Evolutionary conservation across 2,888 invertebrate species (phyloP).

Genomic region (Oxystoma pomonae): DNA sequence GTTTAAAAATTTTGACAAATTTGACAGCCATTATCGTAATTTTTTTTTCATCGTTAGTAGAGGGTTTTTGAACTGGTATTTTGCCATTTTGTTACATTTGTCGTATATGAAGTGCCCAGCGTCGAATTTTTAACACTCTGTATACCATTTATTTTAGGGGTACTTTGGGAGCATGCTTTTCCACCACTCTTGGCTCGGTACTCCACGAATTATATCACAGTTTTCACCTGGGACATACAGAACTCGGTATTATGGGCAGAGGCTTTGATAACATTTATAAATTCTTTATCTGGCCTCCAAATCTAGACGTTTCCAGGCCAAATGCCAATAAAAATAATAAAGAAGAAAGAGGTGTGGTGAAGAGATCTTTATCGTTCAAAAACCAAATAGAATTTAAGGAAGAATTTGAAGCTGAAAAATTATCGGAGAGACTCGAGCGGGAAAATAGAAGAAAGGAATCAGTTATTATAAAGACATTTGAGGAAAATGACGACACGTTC

Average conservation of each 20-base stretch:
- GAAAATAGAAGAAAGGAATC: slow-evolving; percentile 32
- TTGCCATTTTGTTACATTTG: too few species aligned
- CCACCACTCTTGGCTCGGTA: slow-evolving; percentile 86
- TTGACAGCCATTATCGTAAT: too few species aligned
- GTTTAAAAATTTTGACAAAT: too few species aligned
- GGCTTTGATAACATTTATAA: slow-evolving; percentile 81
- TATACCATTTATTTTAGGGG: slow-evolving; percentile 61
- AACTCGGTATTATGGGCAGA: slow-evolving; percentile 88
- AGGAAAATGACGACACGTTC: slow-evolving; percentile 52
- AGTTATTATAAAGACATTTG: slow-evolving; percentile 31
- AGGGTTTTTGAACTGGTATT: too few species aligned
- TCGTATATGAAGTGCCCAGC: too few species aligned
- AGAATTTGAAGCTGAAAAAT: slow-evolving; percentile 30
- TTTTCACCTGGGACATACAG: slow-evolving; percentile 89
- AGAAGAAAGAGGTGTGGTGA: background rate
- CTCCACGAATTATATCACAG: slow-evolving; percentile 93
- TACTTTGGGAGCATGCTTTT: slow-evolving; percentile 82
- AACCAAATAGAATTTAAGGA: slow-evolving; percentile 36
- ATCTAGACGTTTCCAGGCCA: slow-evolving; percentile 5
- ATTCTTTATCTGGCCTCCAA: slow-evolving; percentile 55
- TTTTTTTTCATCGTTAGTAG: too few species aligned
- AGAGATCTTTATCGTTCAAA: background rate
- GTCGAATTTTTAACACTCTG: too few species aligned
- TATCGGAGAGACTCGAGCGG: slow-evolving; percentile 27
- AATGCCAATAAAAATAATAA: background rate